Base-by-base conservation (phyloP, 1,140 invertebrate species). In the Apis laboriosa region DNA sequence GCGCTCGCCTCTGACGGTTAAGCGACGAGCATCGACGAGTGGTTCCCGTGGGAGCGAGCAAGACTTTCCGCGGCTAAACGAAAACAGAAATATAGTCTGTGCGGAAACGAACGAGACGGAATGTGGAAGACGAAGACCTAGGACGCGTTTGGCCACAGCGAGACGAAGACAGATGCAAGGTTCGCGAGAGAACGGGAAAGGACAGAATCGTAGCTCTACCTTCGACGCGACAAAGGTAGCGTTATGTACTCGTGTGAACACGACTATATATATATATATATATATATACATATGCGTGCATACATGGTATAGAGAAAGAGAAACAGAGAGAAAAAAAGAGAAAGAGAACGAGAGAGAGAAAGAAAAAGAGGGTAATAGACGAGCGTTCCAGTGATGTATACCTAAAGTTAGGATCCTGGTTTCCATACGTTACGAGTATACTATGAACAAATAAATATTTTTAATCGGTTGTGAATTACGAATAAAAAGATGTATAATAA, bases 301-400 rank as follows among this genome's bases (percentile, higher is more conserved):
- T 73, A 71, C 68, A 61, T 60, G 74, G 19, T 24, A 72, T 67
- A 51, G 80, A 58, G 66, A 84, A 67, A 85, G 72, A 64, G n/a
- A n/a, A n/a, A n/a, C n/a, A n/a, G n/a, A n/a, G 87, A 86, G 28
- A 63, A 67, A 58, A 82, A 4, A 43, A 43, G 34, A 43, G 34
- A 43, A 43, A 43, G 34, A 43, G 34, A 43, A 43, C 5, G 34
- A 78, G 64, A 61, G 73, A 28, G 66, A 66, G 77, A 58, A 55
- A 84, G 63, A 84, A 76, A 61, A 71, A 81, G 34, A 61, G 70
- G 67, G 58, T 43, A 43, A 43, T 43, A 43, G 85, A 82, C 24
- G 77, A 86, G 67, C 77, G 88, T 61, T 76, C 86, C 91, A 91
- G 91, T 90, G 86, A 82, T 83, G 91, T 91, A 91, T 73, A 64